Evolutionary conservation across 2,888 invertebrate species (phyloP).

Genomic region (Drosophila picticornis): DNA sequence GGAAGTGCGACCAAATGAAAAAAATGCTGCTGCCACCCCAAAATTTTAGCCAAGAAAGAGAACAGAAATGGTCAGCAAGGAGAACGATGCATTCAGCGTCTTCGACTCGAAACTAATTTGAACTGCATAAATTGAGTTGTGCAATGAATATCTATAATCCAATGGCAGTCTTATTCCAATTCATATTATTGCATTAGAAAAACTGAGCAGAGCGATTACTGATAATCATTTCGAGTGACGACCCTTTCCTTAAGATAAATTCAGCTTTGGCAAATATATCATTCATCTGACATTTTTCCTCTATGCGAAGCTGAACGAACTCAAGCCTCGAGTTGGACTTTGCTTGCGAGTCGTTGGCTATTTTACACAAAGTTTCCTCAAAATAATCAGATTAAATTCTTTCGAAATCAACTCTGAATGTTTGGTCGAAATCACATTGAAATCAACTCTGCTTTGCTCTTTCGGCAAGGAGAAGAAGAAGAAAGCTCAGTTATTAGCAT

Average conservation of each 20-base stretch:
- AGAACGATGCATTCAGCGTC: slow-evolving; percentile 3
- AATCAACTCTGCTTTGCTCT: not conserved
- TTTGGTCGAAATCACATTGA: not conserved
- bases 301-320: not conserved
- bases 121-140: slow-evolving; percentile 46
- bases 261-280: not conserved
- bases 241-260: not conserved
- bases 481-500: not conserved
- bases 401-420: not conserved
- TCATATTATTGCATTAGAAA: not conserved
- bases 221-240: not conserved
- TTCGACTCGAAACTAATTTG: slow-evolving; percentile 33
- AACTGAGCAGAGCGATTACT: not conserved
- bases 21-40: slow-evolving; percentile 37
- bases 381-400: not conserved
- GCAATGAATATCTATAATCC: slow-evolving; percentile 16
- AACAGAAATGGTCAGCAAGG: slow-evolving; percentile 8
- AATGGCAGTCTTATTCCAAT: not conserved
- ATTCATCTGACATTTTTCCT: not conserved
- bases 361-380: not conserved
- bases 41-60: slow-evolving; percentile 25
- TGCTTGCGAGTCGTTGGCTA: not conserved
- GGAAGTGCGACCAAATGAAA: slow-evolving; percentile 67
- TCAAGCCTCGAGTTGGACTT: not conserved
- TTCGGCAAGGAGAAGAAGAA: not conserved